Percentiles rank a stretch among this genome's conserved stretches.
Conservation (phyloP, 2,888 invertebrate genomes). For the Xestia sexstrigata region DNA sequence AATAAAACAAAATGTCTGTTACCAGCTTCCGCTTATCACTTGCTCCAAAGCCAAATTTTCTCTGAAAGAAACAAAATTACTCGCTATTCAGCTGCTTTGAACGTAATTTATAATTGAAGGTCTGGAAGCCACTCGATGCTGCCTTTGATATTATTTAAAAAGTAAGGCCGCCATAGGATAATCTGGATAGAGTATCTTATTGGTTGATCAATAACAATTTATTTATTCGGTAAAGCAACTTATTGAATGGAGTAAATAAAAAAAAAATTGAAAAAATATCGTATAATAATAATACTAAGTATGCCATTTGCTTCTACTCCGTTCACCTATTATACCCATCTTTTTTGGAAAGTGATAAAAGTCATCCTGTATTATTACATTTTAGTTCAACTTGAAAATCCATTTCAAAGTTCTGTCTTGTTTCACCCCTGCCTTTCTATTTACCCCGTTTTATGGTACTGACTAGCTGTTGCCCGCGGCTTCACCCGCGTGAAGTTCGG, state of each 20-base stretch:
- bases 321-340: too few relatives aligned
- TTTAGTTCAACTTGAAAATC: neutral
- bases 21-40: constrained; percentile 33
- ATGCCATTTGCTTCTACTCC: too few relatives aligned
- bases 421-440: neutral
- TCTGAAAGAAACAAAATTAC: constrained; percentile 75
- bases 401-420: neutral
- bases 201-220: constrained; percentile 38
- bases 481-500: too few relatives aligned
- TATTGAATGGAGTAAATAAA: constrained; percentile 4
- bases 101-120: constrained; percentile 75
- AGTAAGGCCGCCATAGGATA: constrained; percentile 48
- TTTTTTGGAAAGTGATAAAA: too few relatives aligned
- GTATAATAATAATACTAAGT: too few relatives aligned
- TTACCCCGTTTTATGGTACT: neutral
- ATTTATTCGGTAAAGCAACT: constrained; percentile 22
- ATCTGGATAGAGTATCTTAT: constrained; percentile 45
- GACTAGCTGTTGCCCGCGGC: too few relatives aligned
- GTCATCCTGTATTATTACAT: too few relatives aligned
- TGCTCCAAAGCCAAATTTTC: constrained; percentile 39
- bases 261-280: too few relatives aligned
- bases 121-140: constrained; percentile 68
- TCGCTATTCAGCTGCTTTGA: constrained; percentile 73
- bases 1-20: neutral
- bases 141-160: constrained; percentile 67